Evolutionary conservation across 2,113 vertebrate genomes (phyloP).

Genomic region (Embiotoca jacksoni): DNA sequence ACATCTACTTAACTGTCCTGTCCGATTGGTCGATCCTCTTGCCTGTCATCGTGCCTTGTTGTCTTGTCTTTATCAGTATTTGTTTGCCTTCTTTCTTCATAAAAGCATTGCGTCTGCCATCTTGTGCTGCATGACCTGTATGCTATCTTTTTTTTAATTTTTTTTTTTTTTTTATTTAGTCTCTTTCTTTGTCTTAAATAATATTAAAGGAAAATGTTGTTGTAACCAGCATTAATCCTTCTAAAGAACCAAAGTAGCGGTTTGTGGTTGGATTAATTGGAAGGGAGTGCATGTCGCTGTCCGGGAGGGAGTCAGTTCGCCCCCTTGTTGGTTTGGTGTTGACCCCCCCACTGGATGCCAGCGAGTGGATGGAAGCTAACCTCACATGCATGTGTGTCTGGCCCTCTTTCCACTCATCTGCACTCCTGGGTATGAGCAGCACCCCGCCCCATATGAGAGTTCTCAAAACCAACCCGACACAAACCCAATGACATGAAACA

Average conservation of each 20-base stretch:
- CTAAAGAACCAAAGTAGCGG: slow-evolving; percentile 72
- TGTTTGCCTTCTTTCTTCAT: slow-evolving; percentile 77
- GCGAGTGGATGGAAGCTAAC: slow-evolving; percentile 83
- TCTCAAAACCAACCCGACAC: slow-evolving; percentile 51
- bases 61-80: slow-evolving; percentile 75
- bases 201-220: slow-evolving; percentile 48
- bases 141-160: slow-evolving; percentile 60
- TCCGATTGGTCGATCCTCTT: slow-evolving; percentile 62
- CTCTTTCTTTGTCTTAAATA: slow-evolving; percentile 55
- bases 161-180: slow-evolving; percentile 12
- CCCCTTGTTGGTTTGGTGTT: slow-evolving; percentile 79
- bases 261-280: slow-evolving; percentile 80
- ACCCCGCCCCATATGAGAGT: slow-evolving; percentile 76
- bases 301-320: slow-evolving; percentile 76
- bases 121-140: slow-evolving; percentile 84
- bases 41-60: slow-evolving; percentile 80
- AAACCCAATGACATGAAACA: slow-evolving; percentile 33
- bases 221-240: slow-evolving; percentile 76
- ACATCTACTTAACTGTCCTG: slow-evolving; percentile 3
- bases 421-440: slow-evolving; percentile 89
- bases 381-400: slow-evolving; percentile 87
- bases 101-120: slow-evolving; percentile 82
- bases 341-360: slow-evolving; percentile 79
- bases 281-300: slow-evolving; percentile 85
- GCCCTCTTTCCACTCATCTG: slow-evolving; percentile 80